These are phyloP conservation scores for Cryptocephalus moraei DNA, from an alignment of 2,888 invertebrate genomes.

Conservation along the genomic window DNA sequence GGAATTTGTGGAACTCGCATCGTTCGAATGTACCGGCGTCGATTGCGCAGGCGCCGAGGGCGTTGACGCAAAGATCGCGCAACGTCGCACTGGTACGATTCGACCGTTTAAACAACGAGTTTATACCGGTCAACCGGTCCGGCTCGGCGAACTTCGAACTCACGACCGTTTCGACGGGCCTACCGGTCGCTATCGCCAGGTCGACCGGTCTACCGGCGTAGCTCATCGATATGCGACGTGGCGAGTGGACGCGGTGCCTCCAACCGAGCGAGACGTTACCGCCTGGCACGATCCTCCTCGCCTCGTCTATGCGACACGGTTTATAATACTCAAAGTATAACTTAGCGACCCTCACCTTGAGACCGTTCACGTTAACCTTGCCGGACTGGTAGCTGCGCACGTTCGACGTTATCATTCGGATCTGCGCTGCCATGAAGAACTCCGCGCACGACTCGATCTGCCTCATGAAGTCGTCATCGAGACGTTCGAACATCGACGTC, in stretches of 20 bases:
- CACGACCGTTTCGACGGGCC: slow-evolving; percentile 42
- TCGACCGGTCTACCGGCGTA: too few relatives aligned
- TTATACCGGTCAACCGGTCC: slow-evolving; percentile 12
- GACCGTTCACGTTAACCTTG: slow-evolving; percentile 15
- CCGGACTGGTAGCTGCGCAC: slow-evolving; percentile 45
- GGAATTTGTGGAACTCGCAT: slow-evolving; percentile 20
- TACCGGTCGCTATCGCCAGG: slow-evolving; percentile 33
- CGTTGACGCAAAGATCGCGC: too few relatives aligned
- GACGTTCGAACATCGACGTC: slow-evolving; percentile 48
- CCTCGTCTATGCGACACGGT: slow-evolving; percentile 41
- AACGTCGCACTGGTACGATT: too few relatives aligned
- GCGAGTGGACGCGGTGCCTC: too few relatives aligned
- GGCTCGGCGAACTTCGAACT: slow-evolving; percentile 48
- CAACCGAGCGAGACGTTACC: slow-evolving; percentile 22
- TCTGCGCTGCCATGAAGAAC: slow-evolving; percentile 59
- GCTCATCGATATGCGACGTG: too few relatives aligned
- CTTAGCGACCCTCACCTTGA: slow-evolving; percentile 40
- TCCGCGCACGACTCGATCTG: slow-evolving; percentile 54
- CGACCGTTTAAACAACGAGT: not conserved
- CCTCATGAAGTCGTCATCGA: slow-evolving; percentile 47
- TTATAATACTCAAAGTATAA: slow-evolving; percentile 51
- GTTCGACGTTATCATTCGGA: slow-evolving; percentile 56
- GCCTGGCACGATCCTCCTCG: slow-evolving; percentile 42
- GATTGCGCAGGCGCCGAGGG: slow-evolving; percentile 5
- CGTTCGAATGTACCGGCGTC: slow-evolving; percentile 14